Conservation (phyloP, 2,113 vertebrate species). For the Ammodytes marinus region DNA sequence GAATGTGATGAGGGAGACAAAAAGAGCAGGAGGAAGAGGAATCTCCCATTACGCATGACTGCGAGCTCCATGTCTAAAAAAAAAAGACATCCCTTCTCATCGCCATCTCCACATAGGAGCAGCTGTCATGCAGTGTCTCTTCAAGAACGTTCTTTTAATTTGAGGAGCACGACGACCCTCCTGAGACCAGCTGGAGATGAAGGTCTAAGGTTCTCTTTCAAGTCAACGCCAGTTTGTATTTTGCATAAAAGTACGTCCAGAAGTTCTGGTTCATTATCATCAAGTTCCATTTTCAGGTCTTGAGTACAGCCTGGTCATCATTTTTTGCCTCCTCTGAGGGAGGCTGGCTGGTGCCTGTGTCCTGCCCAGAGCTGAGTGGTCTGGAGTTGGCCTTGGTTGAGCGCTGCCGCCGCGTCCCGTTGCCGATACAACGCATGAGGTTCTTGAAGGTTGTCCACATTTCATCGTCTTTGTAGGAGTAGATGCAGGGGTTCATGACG, state of each 20-base stretch:
- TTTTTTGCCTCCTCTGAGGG: conserved; percentile 77
- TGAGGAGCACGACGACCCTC: neutral
- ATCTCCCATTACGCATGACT: conserved; percentile 7
- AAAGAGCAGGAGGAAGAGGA: conserved; percentile 8
- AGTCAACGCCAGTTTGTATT: conserved; percentile 26
- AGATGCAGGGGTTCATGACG: conserved; percentile 97
- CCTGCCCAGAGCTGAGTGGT: conserved; percentile 85
- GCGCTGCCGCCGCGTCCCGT: conserved; percentile 86
- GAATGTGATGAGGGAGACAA: conserved; percentile 15
- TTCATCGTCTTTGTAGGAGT: conserved; percentile 97
- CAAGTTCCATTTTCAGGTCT: conserved; percentile 59
- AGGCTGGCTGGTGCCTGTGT: conserved; percentile 75
- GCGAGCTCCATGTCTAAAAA: conserved; percentile 22
- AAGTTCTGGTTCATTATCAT: neutral
- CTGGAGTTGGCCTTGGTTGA: conserved; percentile 87
- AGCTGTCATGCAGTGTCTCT: conserved; percentile 3
- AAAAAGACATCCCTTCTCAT: conserved; percentile 1
- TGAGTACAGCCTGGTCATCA: conserved; percentile 62
- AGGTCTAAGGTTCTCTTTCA: conserved; percentile 22
- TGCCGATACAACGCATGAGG: conserved; percentile 89
- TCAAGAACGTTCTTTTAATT: conserved; percentile 12
- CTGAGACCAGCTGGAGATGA: conserved; percentile 7
- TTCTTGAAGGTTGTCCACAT: conserved; percentile 96
- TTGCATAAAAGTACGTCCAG: neutral
- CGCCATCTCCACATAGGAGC: neutral